Base-by-base conservation (phyloP, 2,888 invertebrate species). In the Pollenia amentaria region DNA sequence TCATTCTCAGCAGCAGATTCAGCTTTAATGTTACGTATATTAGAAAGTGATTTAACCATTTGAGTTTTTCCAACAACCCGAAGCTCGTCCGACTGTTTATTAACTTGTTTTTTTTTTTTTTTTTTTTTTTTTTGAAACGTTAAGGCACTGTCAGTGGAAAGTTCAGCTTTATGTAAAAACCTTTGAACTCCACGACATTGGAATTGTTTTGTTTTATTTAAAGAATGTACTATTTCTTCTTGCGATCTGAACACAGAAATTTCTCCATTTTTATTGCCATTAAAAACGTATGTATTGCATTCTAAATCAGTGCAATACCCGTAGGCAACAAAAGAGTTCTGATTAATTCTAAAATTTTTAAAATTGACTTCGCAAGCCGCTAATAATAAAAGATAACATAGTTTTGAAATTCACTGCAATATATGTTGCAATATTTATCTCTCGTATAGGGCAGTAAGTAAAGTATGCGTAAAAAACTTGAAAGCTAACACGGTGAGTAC, bases 1-100 rank as follows among this genome's bases (percentile, higher is more conserved):
- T 55, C 55, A 18, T 55, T 21, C 6, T 55, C 18, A 10, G 55
- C 55, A 8, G 48, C 48, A 18, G 64, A 42, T 10, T 65, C 46
- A 6, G 65, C 65, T 46, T 44, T 21, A 14, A 65, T 44, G 46
- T 65, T 65, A 46, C 46, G 18, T 7, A 65, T 65, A 46, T 65
- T n/a, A n/a, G n/a, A n/a, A n/a, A n/a, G n/a, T 21, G 65, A 67
- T 38, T 48, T 67, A 21, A 67, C 4, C 14, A 67, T 67, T 38
- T 67, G 29, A n/a, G 7, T 6, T 67, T 48, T 67, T 12, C 67
- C 67, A 9, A 67, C 29, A 2, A 67, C n/a, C 0, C 46, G 12
- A 21, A 65, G 46, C 21, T 64, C 42, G 11, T 44, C 57, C 1
- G 57, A 57, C 7, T 62, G 62, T 42, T 62, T 62, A 40, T 14